Base-by-base conservation (phyloP, 2,113 vertebrate species). In the Alethe diademata region DNA sequence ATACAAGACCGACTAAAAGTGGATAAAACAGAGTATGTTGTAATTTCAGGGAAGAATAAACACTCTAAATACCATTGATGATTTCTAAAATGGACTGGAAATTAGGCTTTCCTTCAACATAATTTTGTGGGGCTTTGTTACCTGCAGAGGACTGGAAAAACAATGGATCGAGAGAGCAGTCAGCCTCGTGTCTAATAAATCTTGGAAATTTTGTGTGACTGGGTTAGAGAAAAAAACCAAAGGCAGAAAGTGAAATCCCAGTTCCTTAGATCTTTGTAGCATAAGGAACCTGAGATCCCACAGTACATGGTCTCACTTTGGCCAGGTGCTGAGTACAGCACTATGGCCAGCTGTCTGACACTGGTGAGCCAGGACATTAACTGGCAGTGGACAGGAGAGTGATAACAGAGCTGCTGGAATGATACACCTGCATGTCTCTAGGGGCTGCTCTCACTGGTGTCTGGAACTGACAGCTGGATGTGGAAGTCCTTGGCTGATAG, bases 401-500 rank as follows among this genome's bases (percentile, higher is more conserved):
- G 0, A 16, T 2, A 33, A 11, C 2, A 1, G 29, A 40, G 50
- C 25, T 29, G 8, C 20, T 51, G 50, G 16, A 51, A 33, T 38
- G 29, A 11, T 48, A 16, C 2, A 18, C 9, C 1, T 2, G 1
- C 3, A 0, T 17, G 4, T n/a, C 1, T 3, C 45, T 11, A 15
- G 47, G 56, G n/a, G 38, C 25, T 90, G 14, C 45, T 70, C 18
- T 70, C 12, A 2, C 12, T 33, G 22, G 2, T 12, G 3, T 14
- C 20, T 50, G 22, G 23, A 15, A 14, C 18, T 51, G 45, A 29
- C 9, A 57, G 13, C 6, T 67, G 66, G 19, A 54, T 64, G 19
- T 28, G 58, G 65, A 51, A 35, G 29, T 23, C 48, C 15, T n/a
- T 0, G 1, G 14, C 0, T 35, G 33, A 33, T 29, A 23, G 15